phyloP scores from a whole-genome alignment of 2,888 invertebrate genomes.

The Drosophila quasianomalipes region DNA sequence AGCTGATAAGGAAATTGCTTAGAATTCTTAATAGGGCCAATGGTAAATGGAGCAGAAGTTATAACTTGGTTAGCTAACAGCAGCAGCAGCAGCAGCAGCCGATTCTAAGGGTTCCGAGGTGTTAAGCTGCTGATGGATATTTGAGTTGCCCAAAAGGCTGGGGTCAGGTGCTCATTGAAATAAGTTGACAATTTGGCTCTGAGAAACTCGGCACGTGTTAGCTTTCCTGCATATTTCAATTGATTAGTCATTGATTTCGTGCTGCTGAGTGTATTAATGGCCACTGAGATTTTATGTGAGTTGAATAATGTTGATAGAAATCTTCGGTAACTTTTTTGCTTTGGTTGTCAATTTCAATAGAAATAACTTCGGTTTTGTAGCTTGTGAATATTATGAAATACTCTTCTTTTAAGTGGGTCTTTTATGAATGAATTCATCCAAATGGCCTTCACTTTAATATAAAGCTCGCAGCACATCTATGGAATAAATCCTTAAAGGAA shows the following conservation, averaged over 20 bases:
- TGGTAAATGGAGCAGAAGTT: conserved; percentile 73
- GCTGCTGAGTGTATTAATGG: conserved; percentile 31
- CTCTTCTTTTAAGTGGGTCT: not conserved
- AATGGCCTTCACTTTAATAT: not conserved
- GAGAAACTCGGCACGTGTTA: conserved; percentile 36
- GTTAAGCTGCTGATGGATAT: conserved; percentile 73
- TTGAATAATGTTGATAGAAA: conserved; percentile 25
- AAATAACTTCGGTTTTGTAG: not conserved
- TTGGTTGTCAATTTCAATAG: conserved; percentile 17
- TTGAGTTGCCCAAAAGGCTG: conserved; percentile 21
- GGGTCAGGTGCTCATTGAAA: conserved; percentile 53
- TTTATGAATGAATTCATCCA: not conserved
- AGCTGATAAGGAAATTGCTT: conserved; percentile 81
- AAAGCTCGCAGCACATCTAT: too few species aligned
- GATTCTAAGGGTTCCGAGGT: conserved; percentile 41
- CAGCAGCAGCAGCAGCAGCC: not conserved
- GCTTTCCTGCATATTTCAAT: conserved; percentile 49
- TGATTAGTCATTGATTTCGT: conserved; percentile 52
- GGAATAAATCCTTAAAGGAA: not conserved
- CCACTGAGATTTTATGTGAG: conserved; percentile 5
- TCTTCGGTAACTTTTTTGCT: conserved; percentile 11
- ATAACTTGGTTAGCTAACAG: conserved; percentile 32
- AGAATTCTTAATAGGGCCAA: conserved; percentile 65
- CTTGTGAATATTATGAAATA: not conserved
- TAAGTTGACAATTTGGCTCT: conserved; percentile 54